Conservation (phyloP, 35 echinoderm and acorn worm species). For the Heliocidaris erythrogramma region DNA sequence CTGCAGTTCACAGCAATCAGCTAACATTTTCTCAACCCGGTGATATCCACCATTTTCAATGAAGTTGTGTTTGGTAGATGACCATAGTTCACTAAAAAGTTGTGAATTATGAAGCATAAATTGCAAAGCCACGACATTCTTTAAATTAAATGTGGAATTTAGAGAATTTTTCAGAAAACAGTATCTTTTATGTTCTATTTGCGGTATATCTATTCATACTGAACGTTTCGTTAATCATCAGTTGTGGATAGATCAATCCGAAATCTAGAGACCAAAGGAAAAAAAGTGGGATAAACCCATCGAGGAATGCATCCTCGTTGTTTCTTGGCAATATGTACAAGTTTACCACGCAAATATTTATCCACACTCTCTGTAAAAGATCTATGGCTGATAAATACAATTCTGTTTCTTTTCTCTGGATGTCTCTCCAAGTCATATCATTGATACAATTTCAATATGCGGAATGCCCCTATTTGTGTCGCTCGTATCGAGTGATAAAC, state of each 20-base stretch:
- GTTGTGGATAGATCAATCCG: background rate
- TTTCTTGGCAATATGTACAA: constrained; percentile 1
- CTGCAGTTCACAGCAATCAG: background rate
- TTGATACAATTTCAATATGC: constrained; percentile 36
- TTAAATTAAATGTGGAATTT: background rate
- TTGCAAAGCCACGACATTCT: background rate
- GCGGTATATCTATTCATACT: background rate
- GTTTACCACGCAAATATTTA: constrained; percentile 30
- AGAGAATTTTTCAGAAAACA: background rate
- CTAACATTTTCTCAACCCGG: background rate
- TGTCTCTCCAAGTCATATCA: constrained; percentile 20
- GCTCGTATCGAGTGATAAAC: background rate
- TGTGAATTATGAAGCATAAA: background rate
- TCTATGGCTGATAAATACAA: constrained; percentile 17
- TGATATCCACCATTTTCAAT: background rate
- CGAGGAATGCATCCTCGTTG: background rate
- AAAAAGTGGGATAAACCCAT: background rate
- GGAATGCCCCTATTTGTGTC: constrained; percentile 15
- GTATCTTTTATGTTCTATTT: background rate
- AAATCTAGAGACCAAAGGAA: background rate
- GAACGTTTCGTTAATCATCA: background rate
- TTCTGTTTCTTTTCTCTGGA: background rate
- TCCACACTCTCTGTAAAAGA: background rate
- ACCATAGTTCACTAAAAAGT: background rate
- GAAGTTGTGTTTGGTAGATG: background rate